Evolutionary conservation across 2,888 invertebrate genomes (phyloP).

Genomic region (Drosophila buzzatii): DNA sequence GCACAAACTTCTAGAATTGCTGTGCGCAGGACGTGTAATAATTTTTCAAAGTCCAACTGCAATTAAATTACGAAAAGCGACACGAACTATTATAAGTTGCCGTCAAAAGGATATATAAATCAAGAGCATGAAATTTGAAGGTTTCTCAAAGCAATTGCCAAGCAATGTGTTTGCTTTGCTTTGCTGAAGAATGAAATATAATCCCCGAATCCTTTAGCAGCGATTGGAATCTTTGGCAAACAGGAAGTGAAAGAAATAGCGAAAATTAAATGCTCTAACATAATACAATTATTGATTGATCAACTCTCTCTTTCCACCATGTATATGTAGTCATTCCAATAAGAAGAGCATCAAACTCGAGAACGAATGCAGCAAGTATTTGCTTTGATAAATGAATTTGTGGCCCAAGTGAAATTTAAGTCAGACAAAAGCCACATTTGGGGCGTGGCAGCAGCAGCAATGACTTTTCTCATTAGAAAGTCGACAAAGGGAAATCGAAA

Average conservation of each 20-base stretch:
- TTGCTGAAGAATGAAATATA: constrained; percentile 54
- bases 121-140: constrained; percentile 18
- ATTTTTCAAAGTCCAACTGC: constrained; percentile 51
- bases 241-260: constrained; percentile 12
- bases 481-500: constrained; percentile 62
- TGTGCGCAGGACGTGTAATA: constrained; percentile 32
- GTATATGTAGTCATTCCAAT: no score
- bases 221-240: constrained; percentile 61
- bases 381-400: constrained; percentile 74
- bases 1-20: constrained; percentile 48
- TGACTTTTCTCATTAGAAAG: constrained; percentile 75
- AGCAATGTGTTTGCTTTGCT: not conserved
- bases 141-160: constrained; percentile 6
- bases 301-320: not conserved
- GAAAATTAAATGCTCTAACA: not conserved
- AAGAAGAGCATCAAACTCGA: constrained; percentile 18
- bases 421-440: constrained; percentile 40
- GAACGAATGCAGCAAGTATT: constrained; percentile 47
- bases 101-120: constrained; percentile 5
- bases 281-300: not conserved
- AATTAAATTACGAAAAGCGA: constrained; percentile 42
- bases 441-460: constrained; percentile 41
- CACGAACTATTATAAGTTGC: constrained; percentile 14
- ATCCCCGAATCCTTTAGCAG: constrained; percentile 58
- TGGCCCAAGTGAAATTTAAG: constrained; percentile 30